A percentile compares a stretch with the other conserved stretches of the same genome.
Conservation (phyloP, 2,797 vertebrate species). For the Galagoides demidoff region DNA sequence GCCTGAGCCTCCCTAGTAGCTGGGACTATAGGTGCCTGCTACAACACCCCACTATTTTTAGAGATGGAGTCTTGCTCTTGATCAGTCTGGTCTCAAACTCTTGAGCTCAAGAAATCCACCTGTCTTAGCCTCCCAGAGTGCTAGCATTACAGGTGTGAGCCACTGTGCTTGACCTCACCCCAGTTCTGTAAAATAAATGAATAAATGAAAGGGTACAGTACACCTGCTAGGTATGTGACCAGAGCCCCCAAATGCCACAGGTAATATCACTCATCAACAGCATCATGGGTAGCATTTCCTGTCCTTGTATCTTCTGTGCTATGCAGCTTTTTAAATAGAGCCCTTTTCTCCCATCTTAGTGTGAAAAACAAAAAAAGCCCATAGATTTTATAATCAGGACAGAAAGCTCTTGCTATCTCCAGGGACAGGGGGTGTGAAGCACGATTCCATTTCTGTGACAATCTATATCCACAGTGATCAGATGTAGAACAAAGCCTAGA, state of each 20-base stretch:
- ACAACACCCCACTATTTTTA: no score
- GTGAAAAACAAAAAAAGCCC: neutral
- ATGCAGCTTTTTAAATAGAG: neutral
- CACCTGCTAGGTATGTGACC: neutral
- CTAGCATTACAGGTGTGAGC: no score
- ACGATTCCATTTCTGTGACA: neutral
- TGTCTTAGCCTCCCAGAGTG: no score
- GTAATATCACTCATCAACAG: fast-evolving
- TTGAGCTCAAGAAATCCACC: no score
- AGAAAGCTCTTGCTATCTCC: neutral
- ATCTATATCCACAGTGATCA: neutral
- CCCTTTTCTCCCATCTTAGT: neutral
- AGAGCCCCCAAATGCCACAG: no score
- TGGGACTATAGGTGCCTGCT: no score
- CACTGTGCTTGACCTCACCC: no score
- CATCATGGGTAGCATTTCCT: neutral
- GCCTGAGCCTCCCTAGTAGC: no score
- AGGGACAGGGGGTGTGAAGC: neutral
- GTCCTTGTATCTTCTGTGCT: neutral
- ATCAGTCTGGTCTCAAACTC: no score
- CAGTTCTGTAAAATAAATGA: neutral
- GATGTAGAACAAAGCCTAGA: neutral
- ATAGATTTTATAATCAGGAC: neutral
- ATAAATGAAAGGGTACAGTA: fast-evolving
- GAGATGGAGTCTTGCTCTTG: no score